Evolutionary conservation across 2,888 invertebrate species (phyloP).

Genomic region (Lochmaea capreae): DNA sequence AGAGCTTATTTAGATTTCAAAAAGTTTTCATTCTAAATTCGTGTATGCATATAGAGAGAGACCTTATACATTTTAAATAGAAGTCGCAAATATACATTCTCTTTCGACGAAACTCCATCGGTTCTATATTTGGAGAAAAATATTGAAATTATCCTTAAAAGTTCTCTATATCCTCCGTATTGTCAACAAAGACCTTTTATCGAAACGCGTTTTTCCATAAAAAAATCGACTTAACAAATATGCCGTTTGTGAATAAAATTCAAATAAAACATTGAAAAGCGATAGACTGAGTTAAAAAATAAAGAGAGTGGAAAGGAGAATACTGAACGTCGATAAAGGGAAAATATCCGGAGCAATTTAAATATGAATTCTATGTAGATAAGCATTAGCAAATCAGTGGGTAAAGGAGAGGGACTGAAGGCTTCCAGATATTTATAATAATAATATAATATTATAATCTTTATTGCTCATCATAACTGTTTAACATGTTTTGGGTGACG

Average conservation of each 20-base stretch:
- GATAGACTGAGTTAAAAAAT: conserved; percentile 11
- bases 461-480: too few relatives aligned
- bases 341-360: conserved; percentile 44
- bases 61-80: background rate
- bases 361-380: conserved; percentile 43
- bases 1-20: too few relatives aligned
- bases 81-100: background rate
- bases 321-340: conserved; percentile 38
- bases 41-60: too few relatives aligned
- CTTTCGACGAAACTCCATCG: background rate
- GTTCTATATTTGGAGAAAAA: conserved; percentile 28
- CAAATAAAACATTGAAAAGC: conserved; percentile 43
- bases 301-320: conserved; percentile 9
- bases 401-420: conserved; percentile 14
- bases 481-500: too few relatives aligned
- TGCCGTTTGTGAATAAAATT: conserved; percentile 44
- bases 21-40: too few relatives aligned
- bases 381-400: conserved; percentile 16
- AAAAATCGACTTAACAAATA: conserved; percentile 42
- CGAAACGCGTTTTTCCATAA: conserved; percentile 33
- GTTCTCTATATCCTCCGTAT: conserved; percentile 30
- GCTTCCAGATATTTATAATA: too few relatives aligned
- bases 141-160: conserved; percentile 35
- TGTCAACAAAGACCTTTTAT: conserved; percentile 39
- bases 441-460: too few relatives aligned